Evolutionary conservation across 1,140 invertebrate genomes (phyloP), one percentile per base, ranked within the genome.

Genomic region (Orussus abietinus): DNA sequence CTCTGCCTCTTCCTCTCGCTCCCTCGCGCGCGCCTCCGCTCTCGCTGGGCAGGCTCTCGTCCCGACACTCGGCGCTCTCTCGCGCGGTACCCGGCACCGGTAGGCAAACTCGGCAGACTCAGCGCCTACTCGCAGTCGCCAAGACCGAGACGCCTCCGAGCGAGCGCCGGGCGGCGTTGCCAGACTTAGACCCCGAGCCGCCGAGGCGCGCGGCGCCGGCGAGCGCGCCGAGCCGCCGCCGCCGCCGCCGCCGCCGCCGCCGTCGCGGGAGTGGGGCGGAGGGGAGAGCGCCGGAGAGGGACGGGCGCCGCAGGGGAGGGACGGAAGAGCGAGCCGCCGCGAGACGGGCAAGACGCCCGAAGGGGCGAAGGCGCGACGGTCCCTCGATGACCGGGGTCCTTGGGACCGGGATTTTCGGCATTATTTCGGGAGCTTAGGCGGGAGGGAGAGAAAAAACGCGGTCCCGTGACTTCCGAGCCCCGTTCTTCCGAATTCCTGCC

Each of bases 71-170:
- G 51, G 53, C 59, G 51, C 51, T 60, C 62, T 60, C 62, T 68
- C 62, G 61, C 59, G 60, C 60, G 50, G 49, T 66, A 66, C 59
- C 58, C 66, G n/a, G 63, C 64, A 59, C 66, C 67, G 64, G 64
- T 65, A 65, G 66, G 67, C 64, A 65, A 68, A 66, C 67, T 68
- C 65, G 65, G 62, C 62, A 62, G 62, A 62, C 62, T 66, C 63
- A 59, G 58, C 60, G 51, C 56, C 57, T 56, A 56, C 60, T 59
- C 62, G 60, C 58, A 63, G 53, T 59, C 53, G 64, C 61, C 61
- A 59, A 63, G 62, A 62, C 62, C 60, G 59, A 66, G 64, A 62
- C 63, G 62, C 59, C 58, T 49, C 49, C 47, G 55, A 56, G 54
- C 51, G 49, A 47, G 59, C 64, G 49, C 51, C 52, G 64, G 65